Base-by-base conservation (phyloP, 2,888 invertebrate species). In the Brachynemurus nebulosus region DNA sequence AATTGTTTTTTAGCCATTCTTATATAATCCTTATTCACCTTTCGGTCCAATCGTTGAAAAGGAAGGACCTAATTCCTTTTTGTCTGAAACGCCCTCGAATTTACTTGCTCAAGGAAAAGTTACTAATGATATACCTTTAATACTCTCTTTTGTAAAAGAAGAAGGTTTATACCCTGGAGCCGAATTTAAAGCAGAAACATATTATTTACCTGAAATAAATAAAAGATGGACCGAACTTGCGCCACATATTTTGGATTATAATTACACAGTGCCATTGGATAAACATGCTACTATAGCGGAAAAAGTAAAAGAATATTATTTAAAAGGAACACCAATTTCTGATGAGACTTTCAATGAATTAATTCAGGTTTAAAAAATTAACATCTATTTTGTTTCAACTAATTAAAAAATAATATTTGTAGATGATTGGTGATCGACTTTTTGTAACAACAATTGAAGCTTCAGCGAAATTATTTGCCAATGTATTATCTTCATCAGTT, bases 1-100 rank as follows among this genome's bases (percentile, higher is more conserved):
- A 30, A n/a, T 40, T 27, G 1, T 41, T 44, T 62, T 62, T 30
- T 49, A 72, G 71, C 67, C 70, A 19, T 74, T 69, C 65, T 59
- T 76, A n/a, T 78, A 78, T 54, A 73, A 76, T 58, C 74, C 84
- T 47, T 80, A 80, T 57, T 72, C 80, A 0, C 78, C 80, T 0
- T 85, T 85, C 57, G 80, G 77, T 0, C 82, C 84, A 0, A 80
- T 80, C 0, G 66, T 76, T 0, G 86, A 88, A 53, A 63, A 61
- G 0, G 20, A 8, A 42, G 62, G 63, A 52, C 61, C 67, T 1
- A 61, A 70, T 0, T 66, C 74, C 17, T 80, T 86, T 61, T 62
- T 88, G 4, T 69, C 71, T 1, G 70, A 77, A 47, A 69, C 77
- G 45, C 86, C 86, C 0, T 70, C 69, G 51, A 66, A 70, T 25